These are phyloP conservation scores for Marronus borbonicus DNA, from an alignment of 2,888 invertebrate genomes.

Conservation along the genomic window DNA sequence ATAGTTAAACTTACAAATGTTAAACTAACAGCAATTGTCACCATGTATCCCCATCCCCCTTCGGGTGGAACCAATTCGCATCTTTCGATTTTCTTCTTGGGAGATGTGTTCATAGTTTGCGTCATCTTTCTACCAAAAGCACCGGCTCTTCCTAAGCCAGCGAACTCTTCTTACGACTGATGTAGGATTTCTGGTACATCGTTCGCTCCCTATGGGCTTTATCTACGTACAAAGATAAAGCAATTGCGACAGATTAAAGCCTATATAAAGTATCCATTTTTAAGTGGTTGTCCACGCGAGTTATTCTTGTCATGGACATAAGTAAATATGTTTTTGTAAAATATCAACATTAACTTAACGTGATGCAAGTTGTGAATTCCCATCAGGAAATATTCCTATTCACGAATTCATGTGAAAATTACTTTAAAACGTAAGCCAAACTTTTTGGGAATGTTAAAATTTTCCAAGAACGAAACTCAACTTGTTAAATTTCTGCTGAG, in stretches of 20 bases:
- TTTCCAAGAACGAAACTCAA: constrained; percentile 1
- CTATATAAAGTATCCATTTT: neutral
- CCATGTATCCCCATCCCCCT: constrained; percentile 86
- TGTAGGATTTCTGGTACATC: constrained; percentile 8
- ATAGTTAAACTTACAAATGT: constrained; percentile 76
- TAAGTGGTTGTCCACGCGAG: neutral
- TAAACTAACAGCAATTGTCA: constrained; percentile 81
- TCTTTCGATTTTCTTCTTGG: constrained; percentile 30
- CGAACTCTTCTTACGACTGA: constrained; percentile 22
- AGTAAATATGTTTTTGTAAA: constrained; percentile 2
- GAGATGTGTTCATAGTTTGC: neutral
- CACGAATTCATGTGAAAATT: neutral
- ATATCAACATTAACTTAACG: neutral
- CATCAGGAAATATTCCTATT: constrained; percentile 16
- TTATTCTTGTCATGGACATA: constrained; percentile 9
- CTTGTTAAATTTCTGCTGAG: neutral
- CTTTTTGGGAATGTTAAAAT: neutral
- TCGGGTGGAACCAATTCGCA: constrained; percentile 60
- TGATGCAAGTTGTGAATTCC: constrained; percentile 3
- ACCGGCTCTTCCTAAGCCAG: neutral
- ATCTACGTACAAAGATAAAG: constrained; percentile 33
- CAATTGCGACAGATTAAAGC: constrained; percentile 8
- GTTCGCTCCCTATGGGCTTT: constrained; percentile 19
- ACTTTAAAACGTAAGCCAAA: neutral
- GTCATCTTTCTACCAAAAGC: constrained; percentile 15